Evolutionary conservation across 2,113 vertebrate genomes (phyloP), one percentile per base, ranked within the genome.

Genomic region (Lepus timidus): DNA sequence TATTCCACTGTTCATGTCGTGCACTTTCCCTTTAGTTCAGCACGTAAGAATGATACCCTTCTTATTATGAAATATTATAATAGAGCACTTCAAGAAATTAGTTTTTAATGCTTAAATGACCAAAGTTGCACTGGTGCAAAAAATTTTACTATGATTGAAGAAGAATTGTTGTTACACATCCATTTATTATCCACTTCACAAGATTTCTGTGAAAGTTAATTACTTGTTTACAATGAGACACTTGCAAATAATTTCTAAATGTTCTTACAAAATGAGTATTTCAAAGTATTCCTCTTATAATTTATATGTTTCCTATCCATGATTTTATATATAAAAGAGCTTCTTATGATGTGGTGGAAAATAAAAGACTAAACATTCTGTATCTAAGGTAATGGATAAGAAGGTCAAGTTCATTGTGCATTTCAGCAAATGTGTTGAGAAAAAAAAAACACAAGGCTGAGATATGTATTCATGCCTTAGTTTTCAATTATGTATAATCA

Each of bases 61-160:
- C 70, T 96, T 83, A 95, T 64, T 83, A 91, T 67, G 91, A 96
- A 91, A n/a, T 27, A 76, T 95, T 80, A 75, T 9, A 92, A 44
- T 27, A 86, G 29, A 9, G 49, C 58, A 84, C 61, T 94, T 95
- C 31, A 96, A 87, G 61, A 65, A 93, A 94, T 93, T 44, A 39
- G 29, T 93, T 97, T 93, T 93, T 85, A 88, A 19, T 7, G n/a
- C 12, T 93, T 88, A 94, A 61, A 64, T 90, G 68, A 52, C 33
- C n/a, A 52, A 90, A 89, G 20, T 84, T 92, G 10, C 86, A 97
- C 6, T 68, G 55, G 52, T 55, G 64, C 92, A 82, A 91, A 74
- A 33, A 90, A 25, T 39, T 82, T 94, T 93, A 67, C 85, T 58
- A 62, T 78, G 61, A 94, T 58, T 75, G 14, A 76, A 29, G 71